Base-by-base conservation (phyloP, 2,113 vertebrate species). In the Epinephelus moara region DNA sequence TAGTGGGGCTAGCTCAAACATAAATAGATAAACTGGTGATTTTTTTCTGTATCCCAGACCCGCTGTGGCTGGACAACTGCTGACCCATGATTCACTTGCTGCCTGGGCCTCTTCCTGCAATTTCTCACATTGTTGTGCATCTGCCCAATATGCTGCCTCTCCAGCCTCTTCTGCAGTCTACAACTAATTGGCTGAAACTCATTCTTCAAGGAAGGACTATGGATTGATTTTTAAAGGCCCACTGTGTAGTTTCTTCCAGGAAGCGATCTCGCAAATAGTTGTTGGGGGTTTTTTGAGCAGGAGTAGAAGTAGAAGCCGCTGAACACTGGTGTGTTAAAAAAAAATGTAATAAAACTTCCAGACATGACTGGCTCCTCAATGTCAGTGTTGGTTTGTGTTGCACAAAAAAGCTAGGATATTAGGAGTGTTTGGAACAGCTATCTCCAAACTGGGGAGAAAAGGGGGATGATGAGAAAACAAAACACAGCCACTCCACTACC, bases 111-210 rank as follows among this genome's bases (percentile, higher is more conserved):
- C n/a, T 75, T 52, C 52, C 19, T 60, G 33, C 53, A 14, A 37
- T 67, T 81, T 81, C 75, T 81, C n/a, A 76, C 79, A 83, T 76
- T 71, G 47, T 56, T 67, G 49, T 69, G 53, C 55, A 64, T 53
- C 55, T 3, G 6, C 33, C 45, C 67, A 25, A 62, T 27, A 53
- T n/a, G 60, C 42, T 40, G 76, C 75, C 77, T 79, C 23, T 4
- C 9, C 56, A 10, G 47, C 67, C 63, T 83, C 27, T 49, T 10
- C 25, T 74, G 59, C 56, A 52, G 63, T 40, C 9, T 30, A 61
- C 18, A 47, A 25, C 73, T 89, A 83, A 89, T 85, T 86, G 85
- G 79, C 49, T 49, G 67, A 37, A 59, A 45, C 64, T 75, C 66
- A 81, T 88, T 82, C 70, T 82, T 70, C 53, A 4, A 67, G 10